A percentile compares a stretch with the other conserved stretches of the same genome.
These are phyloP conservation scores for Subacronicta megacephala DNA, from an alignment of 2,888 invertebrate species.

Conservation along the genomic window DNA sequence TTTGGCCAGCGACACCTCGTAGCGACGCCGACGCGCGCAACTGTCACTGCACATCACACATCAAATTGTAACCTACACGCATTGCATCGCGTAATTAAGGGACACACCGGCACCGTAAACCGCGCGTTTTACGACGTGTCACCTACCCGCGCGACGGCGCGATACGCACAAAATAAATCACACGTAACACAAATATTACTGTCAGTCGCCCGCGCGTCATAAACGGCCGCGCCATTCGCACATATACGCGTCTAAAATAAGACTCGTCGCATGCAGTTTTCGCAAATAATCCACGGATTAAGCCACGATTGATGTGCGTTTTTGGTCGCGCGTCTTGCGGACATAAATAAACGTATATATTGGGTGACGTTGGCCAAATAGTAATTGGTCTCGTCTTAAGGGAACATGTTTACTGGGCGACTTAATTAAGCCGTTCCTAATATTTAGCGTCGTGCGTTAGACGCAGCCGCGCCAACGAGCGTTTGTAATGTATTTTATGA, in stretches of 20 bases:
- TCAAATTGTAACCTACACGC: conserved; percentile 58
- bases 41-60: conserved; percentile 52
- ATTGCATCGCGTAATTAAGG: conserved; percentile 70
- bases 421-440: conserved; percentile 68
- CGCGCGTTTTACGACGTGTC: conserved; percentile 72
- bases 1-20: conserved; percentile 28
- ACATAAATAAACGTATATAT: conserved; percentile 77
- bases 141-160: conserved; percentile 53
- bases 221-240: conserved; percentile 62
- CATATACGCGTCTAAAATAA: conserved; percentile 64
- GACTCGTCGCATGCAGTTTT: conserved; percentile 77
- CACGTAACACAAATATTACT: conserved; percentile 80
- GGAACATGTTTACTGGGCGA: conserved; percentile 68
- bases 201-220: conserved; percentile 77
- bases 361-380: conserved; percentile 66
- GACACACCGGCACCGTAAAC: conserved; percentile 65
- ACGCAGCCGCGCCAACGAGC: conserved; percentile 38
- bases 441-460: conserved; percentile 54
- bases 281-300: conserved; percentile 80
- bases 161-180: conserved; percentile 78
- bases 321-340: conserved; percentile 71
- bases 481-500: conserved; percentile 50
- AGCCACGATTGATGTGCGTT: conserved; percentile 77
- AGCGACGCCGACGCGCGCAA: conserved; percentile 39
- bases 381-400: conserved; percentile 68